These are phyloP conservation scores for Lampris incognitus DNA, from an alignment of 2,113 vertebrate species.

Conservation along the genomic window DNA sequence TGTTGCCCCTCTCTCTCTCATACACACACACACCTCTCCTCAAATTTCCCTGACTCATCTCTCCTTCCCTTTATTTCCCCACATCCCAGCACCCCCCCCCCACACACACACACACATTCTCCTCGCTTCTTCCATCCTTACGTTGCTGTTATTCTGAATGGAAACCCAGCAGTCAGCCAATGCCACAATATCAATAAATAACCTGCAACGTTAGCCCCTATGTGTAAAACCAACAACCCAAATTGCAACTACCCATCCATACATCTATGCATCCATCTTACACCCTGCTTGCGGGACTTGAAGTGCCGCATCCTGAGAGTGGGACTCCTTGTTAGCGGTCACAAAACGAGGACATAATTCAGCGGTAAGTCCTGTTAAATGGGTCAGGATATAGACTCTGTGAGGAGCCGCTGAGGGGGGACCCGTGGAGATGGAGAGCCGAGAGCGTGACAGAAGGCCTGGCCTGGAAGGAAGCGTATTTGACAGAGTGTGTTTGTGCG, in stretches of 20 bases:
- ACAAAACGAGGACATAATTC: slow-evolving; percentile 11
- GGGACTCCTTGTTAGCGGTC: too few species aligned
- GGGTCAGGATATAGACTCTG: slow-evolving; percentile 18
- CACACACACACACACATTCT: neutral
- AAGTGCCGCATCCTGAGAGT: too few species aligned
- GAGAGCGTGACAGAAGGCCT: neutral
- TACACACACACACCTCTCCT: neutral
- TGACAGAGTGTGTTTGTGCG: too few species aligned
- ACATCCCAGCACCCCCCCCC: neutral
- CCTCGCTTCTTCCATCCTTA: neutral
- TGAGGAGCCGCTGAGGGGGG: neutral
- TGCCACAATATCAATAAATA: too few species aligned
- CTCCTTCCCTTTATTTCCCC: neutral
- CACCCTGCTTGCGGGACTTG: too few species aligned
- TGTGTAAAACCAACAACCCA: too few species aligned
- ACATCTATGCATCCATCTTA: too few species aligned
- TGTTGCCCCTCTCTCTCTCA: neutral
- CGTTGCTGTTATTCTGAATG: too few species aligned
- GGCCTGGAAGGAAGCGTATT: neutral
- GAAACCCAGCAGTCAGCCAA: too few species aligned
- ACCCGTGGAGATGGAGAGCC: neutral
- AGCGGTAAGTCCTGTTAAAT: slow-evolving; percentile 32
- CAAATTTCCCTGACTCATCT: neutral
- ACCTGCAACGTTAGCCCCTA: too few species aligned
- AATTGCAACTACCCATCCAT: too few species aligned